Evolutionary conservation across 2,888 invertebrate genomes (phyloP).

Genomic region (Neria commutata): DNA sequence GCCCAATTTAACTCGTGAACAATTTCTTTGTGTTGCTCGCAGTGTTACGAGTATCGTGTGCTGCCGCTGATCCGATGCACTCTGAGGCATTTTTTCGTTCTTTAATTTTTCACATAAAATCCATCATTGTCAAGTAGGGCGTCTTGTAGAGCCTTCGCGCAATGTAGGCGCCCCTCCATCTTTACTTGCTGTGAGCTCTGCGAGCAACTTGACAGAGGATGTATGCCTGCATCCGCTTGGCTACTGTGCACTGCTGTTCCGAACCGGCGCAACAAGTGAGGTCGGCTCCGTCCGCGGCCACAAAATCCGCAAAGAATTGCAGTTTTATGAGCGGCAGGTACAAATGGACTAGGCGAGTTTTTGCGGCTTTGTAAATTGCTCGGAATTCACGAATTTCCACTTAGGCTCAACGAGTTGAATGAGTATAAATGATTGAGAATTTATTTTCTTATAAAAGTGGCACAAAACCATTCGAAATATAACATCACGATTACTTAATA

Average conservation of each 20-base stretch:
- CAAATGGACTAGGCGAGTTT: neutral
- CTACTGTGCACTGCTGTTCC: neutral
- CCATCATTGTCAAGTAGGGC: constrained; percentile 52
- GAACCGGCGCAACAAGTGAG: neutral
- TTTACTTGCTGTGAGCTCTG: too few species aligned
- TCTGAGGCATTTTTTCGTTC: constrained; percentile 28
- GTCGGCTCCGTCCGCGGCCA: constrained; percentile 56
- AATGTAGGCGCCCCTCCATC: neutral
- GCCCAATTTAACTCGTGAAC: constrained; percentile 47
- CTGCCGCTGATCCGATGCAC: too few species aligned
- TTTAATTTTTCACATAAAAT: constrained; percentile 54
- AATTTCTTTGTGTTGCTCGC: constrained; percentile 33
- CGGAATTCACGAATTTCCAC: neutral
- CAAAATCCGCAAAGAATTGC: constrained; percentile 74
- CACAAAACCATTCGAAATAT: too few species aligned
- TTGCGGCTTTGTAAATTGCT: neutral
- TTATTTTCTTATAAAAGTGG: too few species aligned
- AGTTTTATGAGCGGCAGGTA: constrained; percentile 9
- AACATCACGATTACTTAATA: too few species aligned
- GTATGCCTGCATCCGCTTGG: neutral
- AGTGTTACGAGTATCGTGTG: neutral
- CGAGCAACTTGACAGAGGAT: too few species aligned
- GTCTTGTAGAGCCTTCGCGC: neutral
- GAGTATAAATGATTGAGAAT: constrained; percentile 6
- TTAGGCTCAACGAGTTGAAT: constrained; percentile 14